A percentile compares a stretch with the other conserved stretches of the same genome.
Evolutionary conservation across 2,888 invertebrate species (phyloP).

Genomic region (Cosmia pyralina): DNA sequence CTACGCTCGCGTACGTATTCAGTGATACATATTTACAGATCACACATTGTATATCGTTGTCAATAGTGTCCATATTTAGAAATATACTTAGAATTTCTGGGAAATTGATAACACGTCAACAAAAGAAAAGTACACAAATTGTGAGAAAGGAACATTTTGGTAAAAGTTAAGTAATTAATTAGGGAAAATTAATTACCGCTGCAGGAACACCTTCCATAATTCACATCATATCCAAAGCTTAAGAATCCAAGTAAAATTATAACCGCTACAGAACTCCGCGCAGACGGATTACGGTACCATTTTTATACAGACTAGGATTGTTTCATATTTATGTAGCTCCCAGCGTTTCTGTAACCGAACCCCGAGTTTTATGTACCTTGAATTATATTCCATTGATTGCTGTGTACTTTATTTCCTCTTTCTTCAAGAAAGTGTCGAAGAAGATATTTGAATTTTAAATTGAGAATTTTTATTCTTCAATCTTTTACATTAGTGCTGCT

Average conservation of each 20-base stretch:
- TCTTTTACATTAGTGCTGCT: not conserved
- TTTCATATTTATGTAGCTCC: constrained; percentile 72
- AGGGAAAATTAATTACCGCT: not conserved
- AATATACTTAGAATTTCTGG: not conserved
- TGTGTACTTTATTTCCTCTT: constrained; percentile 27
- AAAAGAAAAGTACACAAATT: not conserved
- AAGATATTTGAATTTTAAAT: constrained; percentile 39
- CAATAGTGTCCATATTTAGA: too few species aligned
- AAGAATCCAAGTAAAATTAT: constrained; percentile 69
- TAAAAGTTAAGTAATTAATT: not conserved
- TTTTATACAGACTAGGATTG: constrained; percentile 72
- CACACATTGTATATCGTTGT: not conserved
- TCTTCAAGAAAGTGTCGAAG: constrained; percentile 26
- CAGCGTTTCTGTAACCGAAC: constrained; percentile 46
- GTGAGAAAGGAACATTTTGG: not conserved
- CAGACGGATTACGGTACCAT: constrained; percentile 78
- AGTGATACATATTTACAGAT: not conserved
- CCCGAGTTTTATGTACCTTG: constrained; percentile 25
- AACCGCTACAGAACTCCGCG: constrained; percentile 68
- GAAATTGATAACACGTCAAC: not conserved
- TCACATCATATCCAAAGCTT: constrained; percentile 18
- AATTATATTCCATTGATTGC: constrained; percentile 50
- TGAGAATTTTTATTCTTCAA: constrained; percentile 17
- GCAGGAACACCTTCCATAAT: too few species aligned
- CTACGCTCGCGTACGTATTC: not conserved